Base-by-base conservation (phyloP, 2,113 vertebrate species). In the Clarias magur region DNA sequence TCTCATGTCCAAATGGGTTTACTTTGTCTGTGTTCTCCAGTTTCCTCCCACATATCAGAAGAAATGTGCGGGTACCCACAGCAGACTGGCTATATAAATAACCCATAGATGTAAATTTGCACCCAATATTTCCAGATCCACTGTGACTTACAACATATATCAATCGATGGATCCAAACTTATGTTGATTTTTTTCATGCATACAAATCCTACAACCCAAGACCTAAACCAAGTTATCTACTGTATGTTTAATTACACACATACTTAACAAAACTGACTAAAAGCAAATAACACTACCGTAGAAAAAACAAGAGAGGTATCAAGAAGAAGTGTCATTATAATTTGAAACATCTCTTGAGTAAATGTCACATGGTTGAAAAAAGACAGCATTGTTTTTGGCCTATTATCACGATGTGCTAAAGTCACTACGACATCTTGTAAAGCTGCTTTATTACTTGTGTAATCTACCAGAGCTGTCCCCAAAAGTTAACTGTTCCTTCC, bases 371-470 rank as follows among this genome's bases (percentile, higher is more conserved):
- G 34, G n/a, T 38, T 59, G 48, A 73, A 72, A 6, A 73, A 54
- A 81, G 79, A 81, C 78, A 19, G 54, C 15, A 19, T 80, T 27
- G 65, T 42, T 27, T 27, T 19, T 67, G 4, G 62, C 25, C 60
- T 23, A 56, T 67, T 68, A 54, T 83, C 25, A 57, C 67, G 65
- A 68, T 27, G 63, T 68, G 81, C 42, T 30, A 82, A 0, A 38
- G 63, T 54, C 62, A 30, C 48, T 27, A 17, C 16, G n/a, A 67
- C 63, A 68, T 15, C n/a, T 57, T 30, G n/a, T 10, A 78, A 78
- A 78, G 54, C 65, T 68, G 54, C n/a, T 83, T n/a, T 65, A 82
- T 82, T 67, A 27, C 63, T 82, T 65, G 21, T 27, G 16, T 42
- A 65, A 53, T 27, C 63, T 65, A 42, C 60, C 67, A n/a, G 13